Evolutionary conservation across 1,140 invertebrate genomes (phyloP).

Genomic region (Drosophila funebris): DNA sequence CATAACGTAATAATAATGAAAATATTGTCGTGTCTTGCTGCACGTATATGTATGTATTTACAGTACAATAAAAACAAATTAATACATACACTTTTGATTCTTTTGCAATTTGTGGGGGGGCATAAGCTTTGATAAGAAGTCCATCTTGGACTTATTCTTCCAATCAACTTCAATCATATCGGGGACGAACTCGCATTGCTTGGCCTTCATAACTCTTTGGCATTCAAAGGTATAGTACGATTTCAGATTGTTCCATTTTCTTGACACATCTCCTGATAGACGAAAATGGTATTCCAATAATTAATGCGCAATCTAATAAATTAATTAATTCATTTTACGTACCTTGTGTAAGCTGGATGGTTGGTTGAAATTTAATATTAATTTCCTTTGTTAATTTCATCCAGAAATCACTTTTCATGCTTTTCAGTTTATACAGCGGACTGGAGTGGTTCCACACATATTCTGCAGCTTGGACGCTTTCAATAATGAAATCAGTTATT

Average conservation of each 20-base stretch:
- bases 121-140: slow-evolving; percentile 1
- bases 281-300: background rate
- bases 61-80: background rate
- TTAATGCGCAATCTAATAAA: background rate
- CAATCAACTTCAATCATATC: slow-evolving; percentile 11
- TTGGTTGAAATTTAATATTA: slow-evolving; percentile 11
- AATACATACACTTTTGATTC: slow-evolving; percentile 2
- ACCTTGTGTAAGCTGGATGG: background rate
- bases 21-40: background rate
- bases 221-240: slow-evolving; percentile 20
- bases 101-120: background rate
- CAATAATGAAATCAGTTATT: slow-evolving; percentile 27
- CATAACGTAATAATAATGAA: background rate
- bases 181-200: slow-evolving; percentile 1
- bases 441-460: slow-evolving; percentile 17
- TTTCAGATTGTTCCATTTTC: slow-evolving; percentile 32
- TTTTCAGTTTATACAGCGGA: slow-evolving; percentile 15
- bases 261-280: slow-evolving; percentile 6
- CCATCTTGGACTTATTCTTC: slow-evolving; percentile 36
- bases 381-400: slow-evolving; percentile 22
- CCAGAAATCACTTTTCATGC: slow-evolving; percentile 21
- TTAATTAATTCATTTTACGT: background rate
- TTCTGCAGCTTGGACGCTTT: slow-evolving; percentile 15
- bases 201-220: slow-evolving; percentile 18
- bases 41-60: no score